A percentile compares a stretch with the other conserved stretches of the same genome.
Evolutionary conservation across 2,113 vertebrate genomes (phyloP).

Genomic region (Calyptommatus sinebrachiatus): DNA sequence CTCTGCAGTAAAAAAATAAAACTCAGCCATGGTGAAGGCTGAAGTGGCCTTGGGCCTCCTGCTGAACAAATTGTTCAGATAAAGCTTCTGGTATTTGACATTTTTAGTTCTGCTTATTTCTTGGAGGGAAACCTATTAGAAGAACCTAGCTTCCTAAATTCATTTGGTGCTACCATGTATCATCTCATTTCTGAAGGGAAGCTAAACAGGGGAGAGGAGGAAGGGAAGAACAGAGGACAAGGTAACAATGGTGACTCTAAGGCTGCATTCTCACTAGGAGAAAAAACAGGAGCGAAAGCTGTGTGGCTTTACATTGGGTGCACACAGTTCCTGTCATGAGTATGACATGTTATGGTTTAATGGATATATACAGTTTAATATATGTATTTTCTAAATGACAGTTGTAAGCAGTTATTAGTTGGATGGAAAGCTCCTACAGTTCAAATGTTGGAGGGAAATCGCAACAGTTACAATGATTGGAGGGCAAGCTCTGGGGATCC

Average conservation of each 20-base stretch:
- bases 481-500: too few species aligned
- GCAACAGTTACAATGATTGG: too few species aligned
- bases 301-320: too few species aligned
- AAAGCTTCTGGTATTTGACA: conserved; percentile 17
- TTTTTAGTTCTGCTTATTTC: neutral
- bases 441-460: too few species aligned
- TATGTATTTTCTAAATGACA: too few species aligned
- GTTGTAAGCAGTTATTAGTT: too few species aligned
- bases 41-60: neutral
- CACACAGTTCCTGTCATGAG: too few species aligned
- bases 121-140: neutral
- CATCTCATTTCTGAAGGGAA: conserved; percentile 2
- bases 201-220: neutral
- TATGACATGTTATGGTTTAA: too few species aligned
- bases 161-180: neutral
- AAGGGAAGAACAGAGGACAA: too few species aligned
- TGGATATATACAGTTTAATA: too few species aligned
- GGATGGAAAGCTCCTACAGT: too few species aligned
- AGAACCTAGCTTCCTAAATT: neutral
- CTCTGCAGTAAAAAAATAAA: neutral
- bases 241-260: neutral
- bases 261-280: neutral
- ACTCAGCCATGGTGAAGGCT: neutral
- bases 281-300: too few species aligned
- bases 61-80: conserved; percentile 17